These are phyloP conservation scores for Lepidurus packardi DNA, from an alignment of 1,140 invertebrate genomes.

Conservation along the genomic window DNA sequence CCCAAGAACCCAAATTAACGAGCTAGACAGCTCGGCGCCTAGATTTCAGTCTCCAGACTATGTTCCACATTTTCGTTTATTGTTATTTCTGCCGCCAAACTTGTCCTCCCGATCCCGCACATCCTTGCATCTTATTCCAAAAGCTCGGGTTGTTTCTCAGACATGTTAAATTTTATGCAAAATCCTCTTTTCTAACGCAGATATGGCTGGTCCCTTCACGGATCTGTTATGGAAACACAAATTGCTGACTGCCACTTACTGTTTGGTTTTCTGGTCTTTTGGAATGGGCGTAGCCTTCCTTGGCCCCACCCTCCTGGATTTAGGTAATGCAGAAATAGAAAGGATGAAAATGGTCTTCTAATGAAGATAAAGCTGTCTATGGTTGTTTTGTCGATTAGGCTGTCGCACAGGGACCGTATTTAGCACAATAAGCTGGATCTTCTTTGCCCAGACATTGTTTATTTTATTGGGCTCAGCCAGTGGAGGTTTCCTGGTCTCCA, in stretches of 20 bases:
- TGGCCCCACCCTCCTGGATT: slow-evolving; percentile 49
- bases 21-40: slow-evolving; percentile 20
- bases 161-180: neutral
- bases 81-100: neutral
- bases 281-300: slow-evolving; percentile 51
- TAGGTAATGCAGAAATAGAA: slow-evolving; percentile 39
- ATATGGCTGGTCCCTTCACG: slow-evolving; percentile 17
- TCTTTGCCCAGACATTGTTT: slow-evolving; percentile 50
- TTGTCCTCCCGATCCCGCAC: neutral
- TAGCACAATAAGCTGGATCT: slow-evolving; percentile 49
- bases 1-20: slow-evolving; percentile 2
- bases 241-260: slow-evolving; percentile 47
- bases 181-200: neutral
- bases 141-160: neutral
- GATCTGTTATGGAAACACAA: slow-evolving; percentile 46
- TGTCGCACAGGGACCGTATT: slow-evolving; percentile 48
- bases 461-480: slow-evolving; percentile 49
- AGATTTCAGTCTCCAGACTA: neutral
- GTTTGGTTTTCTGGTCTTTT: slow-evolving; percentile 49
- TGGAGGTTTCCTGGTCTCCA: slow-evolving; percentile 47
- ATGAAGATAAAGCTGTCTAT: neutral
- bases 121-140: neutral
- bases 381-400: slow-evolving; percentile 34
- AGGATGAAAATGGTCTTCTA: neutral
- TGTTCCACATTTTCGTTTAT: neutral